Percentiles rank a stretch among this genome's conserved stretches.
phyloP scores from a whole-genome alignment of 2,797 vertebrate genomes.

The Enteromius thamalakanensis region DNA sequence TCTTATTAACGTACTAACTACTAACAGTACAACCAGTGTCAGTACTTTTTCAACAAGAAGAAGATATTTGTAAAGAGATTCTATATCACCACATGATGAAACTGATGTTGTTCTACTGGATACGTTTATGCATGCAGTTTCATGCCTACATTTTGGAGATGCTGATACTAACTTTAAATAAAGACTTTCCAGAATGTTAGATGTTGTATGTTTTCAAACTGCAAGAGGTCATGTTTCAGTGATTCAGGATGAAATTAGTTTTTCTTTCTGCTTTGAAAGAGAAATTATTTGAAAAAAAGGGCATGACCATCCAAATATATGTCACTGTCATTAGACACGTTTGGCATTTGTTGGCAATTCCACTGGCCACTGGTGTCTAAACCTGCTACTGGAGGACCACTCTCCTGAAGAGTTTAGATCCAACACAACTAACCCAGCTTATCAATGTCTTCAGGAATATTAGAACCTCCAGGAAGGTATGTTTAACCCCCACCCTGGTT shows the following conservation, averaged over 20 bases:
- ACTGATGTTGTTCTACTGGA: constrained; percentile 20
- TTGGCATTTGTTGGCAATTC: background rate
- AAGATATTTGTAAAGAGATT: constrained; percentile 20
- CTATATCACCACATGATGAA: background rate
- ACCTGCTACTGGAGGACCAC: background rate
- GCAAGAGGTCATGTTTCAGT: background rate
- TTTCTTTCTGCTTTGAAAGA: background rate
- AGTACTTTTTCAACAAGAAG: constrained; percentile 60
- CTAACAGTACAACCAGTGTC: constrained; percentile 60
- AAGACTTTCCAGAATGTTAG: constrained; percentile 61
- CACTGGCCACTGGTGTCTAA: background rate
- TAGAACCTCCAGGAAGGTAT: background rate
- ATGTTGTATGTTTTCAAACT: background rate
- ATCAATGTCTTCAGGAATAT: background rate
- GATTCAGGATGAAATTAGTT: background rate
- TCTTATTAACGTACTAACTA: constrained; percentile 62
- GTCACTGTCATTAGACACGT: background rate
- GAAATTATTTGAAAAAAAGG: background rate
- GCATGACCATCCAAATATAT: background rate
- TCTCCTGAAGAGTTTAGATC: background rate
- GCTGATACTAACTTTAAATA: constrained; percentile 73
- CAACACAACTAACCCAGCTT: background rate
- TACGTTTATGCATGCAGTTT: constrained; percentile 55
- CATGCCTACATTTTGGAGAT: constrained; percentile 67
- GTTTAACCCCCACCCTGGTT: background rate